Conservation (phyloP, 2,888 invertebrate genomes). For the Seira sanloemensis region DNA sequence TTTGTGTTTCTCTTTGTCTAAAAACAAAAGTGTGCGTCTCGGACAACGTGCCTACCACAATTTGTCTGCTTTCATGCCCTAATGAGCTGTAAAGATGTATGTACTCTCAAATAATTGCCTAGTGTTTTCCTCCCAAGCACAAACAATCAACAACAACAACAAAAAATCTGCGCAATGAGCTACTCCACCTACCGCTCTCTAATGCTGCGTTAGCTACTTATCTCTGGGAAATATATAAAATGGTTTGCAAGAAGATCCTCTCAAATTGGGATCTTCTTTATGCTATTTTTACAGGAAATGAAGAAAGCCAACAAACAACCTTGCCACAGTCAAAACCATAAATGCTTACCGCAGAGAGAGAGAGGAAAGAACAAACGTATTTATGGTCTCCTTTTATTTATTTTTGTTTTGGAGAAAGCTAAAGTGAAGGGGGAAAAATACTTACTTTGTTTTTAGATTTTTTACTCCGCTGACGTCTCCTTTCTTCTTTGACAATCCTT, state of each 20-base stretch:
- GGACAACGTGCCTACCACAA: too few relatives aligned
- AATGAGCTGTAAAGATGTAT: neutral
- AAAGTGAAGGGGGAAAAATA: neutral
- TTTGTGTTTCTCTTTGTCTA: too few relatives aligned
- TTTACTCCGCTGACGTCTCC: neutral
- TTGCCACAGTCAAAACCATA: neutral
- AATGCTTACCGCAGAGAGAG: neutral
- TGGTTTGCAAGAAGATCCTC: neutral
- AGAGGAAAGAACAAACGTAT: neutral
- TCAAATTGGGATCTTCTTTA: neutral
- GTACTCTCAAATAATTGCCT: neutral
- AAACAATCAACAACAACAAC: neutral
- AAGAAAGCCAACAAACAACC: neutral
- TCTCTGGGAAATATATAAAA: neutral
- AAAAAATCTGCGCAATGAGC: neutral
- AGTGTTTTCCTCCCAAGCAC: neutral
- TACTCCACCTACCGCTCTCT: neutral
- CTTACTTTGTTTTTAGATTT: slow-evolving; percentile 21
- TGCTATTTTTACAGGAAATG: neutral
- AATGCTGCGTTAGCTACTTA: neutral
- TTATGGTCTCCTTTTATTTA: too few relatives aligned
- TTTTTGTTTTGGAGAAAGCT: neutral
- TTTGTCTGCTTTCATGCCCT: neutral
- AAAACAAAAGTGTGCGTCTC: too few relatives aligned
- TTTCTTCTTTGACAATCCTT: neutral